Base-by-base conservation (phyloP, 2,888 invertebrate genomes). In the Ochropacha duplaris region DNA sequence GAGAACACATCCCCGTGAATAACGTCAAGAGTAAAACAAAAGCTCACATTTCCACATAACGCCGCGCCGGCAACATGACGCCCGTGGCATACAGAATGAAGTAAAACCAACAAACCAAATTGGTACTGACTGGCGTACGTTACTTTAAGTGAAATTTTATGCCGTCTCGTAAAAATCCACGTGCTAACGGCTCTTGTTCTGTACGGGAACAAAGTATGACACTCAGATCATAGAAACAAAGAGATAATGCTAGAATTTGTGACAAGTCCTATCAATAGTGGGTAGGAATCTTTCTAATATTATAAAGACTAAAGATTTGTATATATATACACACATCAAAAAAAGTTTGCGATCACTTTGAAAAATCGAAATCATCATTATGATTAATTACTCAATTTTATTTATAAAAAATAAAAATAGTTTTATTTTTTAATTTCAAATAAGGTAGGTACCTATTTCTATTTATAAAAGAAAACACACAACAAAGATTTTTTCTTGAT, bases 61-160 rank as follows among this genome's bases (percentile, higher is more conserved):
- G 64, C 66, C 62, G 58, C 71, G 64, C 66, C 62, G 58, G 62
- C 61, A 77, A 78, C 74, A 69, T 71, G 78, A 79, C 81, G 77
- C 76, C 63, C 49, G 58, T 62, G 66, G 79, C 78, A 81, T 84
- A 82, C 78, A 68, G 72, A 81, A 86, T 83, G 79, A 83, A 79
- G 78, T 70, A 73, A 80, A 78, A 79, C 80, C 81, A 76, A 79
- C 81, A 78, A 76, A 78, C 78, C 79, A 76, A 84, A 83, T 80
- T 78, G 79, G 76, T 72, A 69, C 73, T 58, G 71, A 68, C 70
- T 68, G 69, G 69, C 72, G 73, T 76, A 71, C 73, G 80, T 77
- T 73, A 78, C 67, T 79, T 76, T 79, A 86, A 87, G 84, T 85
- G 85, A 87, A 87, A 87, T 86, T 87, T 87, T 84, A 88, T 83